Base-by-base conservation (phyloP, 1,140 invertebrate genomes). In the Physella acuta region DNA sequence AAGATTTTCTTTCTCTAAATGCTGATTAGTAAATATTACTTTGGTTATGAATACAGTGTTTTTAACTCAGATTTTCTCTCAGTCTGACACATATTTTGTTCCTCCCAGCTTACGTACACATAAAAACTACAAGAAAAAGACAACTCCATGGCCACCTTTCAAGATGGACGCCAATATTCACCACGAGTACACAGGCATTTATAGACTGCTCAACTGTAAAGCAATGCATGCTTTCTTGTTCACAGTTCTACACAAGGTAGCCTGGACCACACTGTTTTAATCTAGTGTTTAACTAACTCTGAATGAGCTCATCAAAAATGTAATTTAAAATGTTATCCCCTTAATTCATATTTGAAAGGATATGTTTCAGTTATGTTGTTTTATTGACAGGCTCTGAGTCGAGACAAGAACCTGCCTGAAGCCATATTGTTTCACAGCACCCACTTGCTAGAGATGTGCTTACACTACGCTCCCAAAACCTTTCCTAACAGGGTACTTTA, bases 181-280 rank as follows among this genome's bases (percentile, higher is more conserved):
- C 31, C 79, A 86, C 1, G 88, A 89, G 1, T 94, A 93, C 71
- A 88, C 88, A 60, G 91, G 93, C 85, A 91, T 92, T 4, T 85
- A 90, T 37, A 85, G 88, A 53, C 80, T 95, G 4, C 81, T 89
- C 3, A 88, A 90, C 64, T 91, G 91, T 34, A 90, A 90, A 76
- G 90, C 94, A 31, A 92, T 97, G 83, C 94, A 97, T 83, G 90
- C 92, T 26, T 90, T 94, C 71, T 88, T 93, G 49, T 90, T 95
- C 72, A 90, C 91, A 51, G 90, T 95, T 68, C 87, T 97, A 56
- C 91, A 93, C 80, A 93, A 94, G 82, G 85, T 87, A 75, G 62
- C 8, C 8, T 14, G 44, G n/a, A 49, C 44, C n/a, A 49, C 11
- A 49, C 11, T 11, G 44, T 11, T 49, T 49, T 49, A 49, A 49